phyloP scores from a whole-genome alignment of 2,113 vertebrate species.

The Rhynchomys soricoides region DNA sequence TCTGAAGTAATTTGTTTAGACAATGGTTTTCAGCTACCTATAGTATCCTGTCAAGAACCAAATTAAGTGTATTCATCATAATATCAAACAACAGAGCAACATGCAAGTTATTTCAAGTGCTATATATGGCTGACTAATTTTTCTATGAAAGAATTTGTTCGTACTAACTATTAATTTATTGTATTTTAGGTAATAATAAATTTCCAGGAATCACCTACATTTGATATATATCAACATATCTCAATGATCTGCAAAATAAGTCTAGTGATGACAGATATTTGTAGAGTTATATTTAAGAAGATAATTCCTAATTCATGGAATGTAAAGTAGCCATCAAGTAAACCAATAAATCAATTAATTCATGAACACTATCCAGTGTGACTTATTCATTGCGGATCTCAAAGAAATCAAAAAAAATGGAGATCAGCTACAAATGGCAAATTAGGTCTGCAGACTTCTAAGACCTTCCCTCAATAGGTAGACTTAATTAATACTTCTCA shows the following conservation, averaged over 20 bases:
- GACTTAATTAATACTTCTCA: background rate
- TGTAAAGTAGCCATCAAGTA: background rate
- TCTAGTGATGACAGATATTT: background rate
- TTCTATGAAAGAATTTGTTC: background rate
- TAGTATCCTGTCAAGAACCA: background rate
- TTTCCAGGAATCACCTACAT: background rate
- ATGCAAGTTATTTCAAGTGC: slow-evolving; percentile 18
- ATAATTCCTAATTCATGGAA: background rate
- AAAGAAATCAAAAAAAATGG: background rate
- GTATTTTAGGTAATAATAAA: slow-evolving; percentile 18
- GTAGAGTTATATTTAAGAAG: background rate
- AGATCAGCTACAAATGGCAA: background rate
- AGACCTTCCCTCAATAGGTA: background rate
- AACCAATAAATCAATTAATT: background rate
- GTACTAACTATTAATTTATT: background rate
- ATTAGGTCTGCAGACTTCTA: background rate
- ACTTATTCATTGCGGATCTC: background rate
- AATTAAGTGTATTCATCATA: slow-evolving; percentile 35
- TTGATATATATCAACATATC: background rate
- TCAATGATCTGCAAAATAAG: background rate
- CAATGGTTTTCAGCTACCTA: background rate
- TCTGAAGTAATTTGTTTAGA: slow-evolving; percentile 53
- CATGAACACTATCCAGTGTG: background rate
- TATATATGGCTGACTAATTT: background rate
- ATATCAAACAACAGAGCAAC: slow-evolving; percentile 11